These are phyloP conservation scores for Drosophila sproati DNA, from an alignment of 1,140 invertebrate genomes.

Conservation along the genomic window DNA sequence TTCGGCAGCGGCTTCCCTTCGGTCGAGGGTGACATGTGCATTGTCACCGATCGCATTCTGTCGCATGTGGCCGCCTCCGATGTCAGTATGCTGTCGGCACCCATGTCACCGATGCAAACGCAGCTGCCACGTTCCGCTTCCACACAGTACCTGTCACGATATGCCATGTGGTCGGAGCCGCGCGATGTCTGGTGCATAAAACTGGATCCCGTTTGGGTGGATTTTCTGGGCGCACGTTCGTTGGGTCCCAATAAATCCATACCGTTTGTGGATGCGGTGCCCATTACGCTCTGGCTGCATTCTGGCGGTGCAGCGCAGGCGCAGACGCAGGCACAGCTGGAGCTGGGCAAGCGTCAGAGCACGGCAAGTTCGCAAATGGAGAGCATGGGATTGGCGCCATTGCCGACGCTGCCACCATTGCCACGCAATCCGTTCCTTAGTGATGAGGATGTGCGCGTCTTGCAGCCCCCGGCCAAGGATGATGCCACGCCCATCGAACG, in stretches of 20 bases:
- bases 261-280: constrained; percentile 95
- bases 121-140: constrained; percentile 67
- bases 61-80: constrained; percentile 86
- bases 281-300: constrained; percentile 92
- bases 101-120: constrained; percentile 52
- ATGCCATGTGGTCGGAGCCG: constrained; percentile 92
- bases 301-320: constrained; percentile 56
- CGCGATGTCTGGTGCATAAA: constrained; percentile 95
- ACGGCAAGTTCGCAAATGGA: constrained; percentile 54
- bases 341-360: constrained; percentile 43
- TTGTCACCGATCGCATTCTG: constrained; percentile 91
- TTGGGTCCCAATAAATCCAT: constrained; percentile 90
- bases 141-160: constrained; percentile 85
- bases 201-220: constrained; percentile 96
- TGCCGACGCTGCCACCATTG: constrained; percentile 61
- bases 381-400: constrained; percentile 61
- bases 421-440: constrained; percentile 80
- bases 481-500: constrained; percentile 49
- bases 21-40: constrained; percentile 87
- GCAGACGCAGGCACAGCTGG: constrained; percentile 56
- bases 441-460: constrained; percentile 69
- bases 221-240: constrained; percentile 93
- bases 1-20: constrained; percentile 90
- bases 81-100: constrained; percentile 65
- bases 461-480: constrained; percentile 2